Evolutionary conservation across 2,113 vertebrate genomes (phyloP).

Genomic region (Notarius quadriscutis): DNA sequence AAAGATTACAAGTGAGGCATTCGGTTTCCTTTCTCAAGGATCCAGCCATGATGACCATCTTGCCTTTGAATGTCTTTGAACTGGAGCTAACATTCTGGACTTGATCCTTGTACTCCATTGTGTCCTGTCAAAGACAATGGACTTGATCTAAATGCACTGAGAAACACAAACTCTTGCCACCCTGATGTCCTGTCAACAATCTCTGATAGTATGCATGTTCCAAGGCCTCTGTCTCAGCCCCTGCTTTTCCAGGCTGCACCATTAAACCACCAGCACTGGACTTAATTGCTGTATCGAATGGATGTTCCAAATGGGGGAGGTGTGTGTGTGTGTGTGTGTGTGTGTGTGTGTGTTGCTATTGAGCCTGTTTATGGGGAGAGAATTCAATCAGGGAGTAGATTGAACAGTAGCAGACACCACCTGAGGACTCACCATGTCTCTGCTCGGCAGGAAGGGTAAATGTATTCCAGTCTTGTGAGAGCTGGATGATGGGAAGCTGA

Average conservation of each 20-base stretch:
- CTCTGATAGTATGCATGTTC: neutral
- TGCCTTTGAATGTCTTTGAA: neutral
- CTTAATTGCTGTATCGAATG: neutral
- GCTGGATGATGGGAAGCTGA: neutral
- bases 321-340: slow-evolving; percentile 5
- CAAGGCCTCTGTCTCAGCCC: neutral
- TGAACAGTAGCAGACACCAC: slow-evolving; percentile 9
- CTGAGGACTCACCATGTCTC: neutral
- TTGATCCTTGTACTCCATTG: neutral
- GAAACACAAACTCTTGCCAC: neutral
- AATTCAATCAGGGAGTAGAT: slow-evolving; percentile 6
- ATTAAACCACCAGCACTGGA: neutral
- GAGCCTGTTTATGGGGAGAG: neutral
- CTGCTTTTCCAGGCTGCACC: neutral
- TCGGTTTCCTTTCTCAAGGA: neutral
- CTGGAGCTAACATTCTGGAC: neutral
- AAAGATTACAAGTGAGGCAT: neutral
- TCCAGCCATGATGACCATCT: neutral
- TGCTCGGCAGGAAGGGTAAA: neutral
- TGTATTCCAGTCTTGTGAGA: neutral
- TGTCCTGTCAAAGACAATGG: neutral
- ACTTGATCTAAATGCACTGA: neutral
- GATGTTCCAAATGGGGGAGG: neutral
- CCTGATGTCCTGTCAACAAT: neutral
- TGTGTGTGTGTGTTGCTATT: no score